These are phyloP conservation scores for Listrodromus nycthemerus DNA, from an alignment of 2,888 invertebrate species.

Conservation along the genomic window DNA sequence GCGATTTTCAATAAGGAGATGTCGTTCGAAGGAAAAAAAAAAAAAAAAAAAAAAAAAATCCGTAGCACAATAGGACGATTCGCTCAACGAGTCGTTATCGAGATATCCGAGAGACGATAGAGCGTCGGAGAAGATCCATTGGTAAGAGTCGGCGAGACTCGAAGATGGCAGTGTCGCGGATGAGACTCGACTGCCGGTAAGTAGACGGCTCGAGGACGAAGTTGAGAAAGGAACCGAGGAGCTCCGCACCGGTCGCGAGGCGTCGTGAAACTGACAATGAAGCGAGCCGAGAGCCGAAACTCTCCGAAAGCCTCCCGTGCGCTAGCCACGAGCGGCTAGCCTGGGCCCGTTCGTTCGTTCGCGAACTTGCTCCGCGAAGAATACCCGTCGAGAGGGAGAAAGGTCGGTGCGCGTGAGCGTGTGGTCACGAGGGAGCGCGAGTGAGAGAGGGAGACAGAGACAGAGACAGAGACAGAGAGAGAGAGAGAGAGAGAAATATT, in stretches of 20 bases:
- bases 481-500: slow-evolving; percentile 65
- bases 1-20: neutral
- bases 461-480: slow-evolving; percentile 42
- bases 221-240: slow-evolving; percentile 37
- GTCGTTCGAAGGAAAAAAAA: neutral
- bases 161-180: neutral
- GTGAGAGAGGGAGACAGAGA: slow-evolving; percentile 56
- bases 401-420: slow-evolving; percentile 61
- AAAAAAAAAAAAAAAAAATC: neutral
- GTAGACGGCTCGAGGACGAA: slow-evolving; percentile 3
- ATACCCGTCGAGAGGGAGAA: slow-evolving; percentile 64
- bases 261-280: slow-evolving; percentile 67
- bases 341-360: slow-evolving; percentile 52
- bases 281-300: slow-evolving; percentile 62
- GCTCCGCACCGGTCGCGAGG: slow-evolving; percentile 65
- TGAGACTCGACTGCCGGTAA: neutral
- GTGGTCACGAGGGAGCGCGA: slow-evolving; percentile 43
- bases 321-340: slow-evolving; percentile 53
- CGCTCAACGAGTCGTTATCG: neutral
- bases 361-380: slow-evolving; percentile 64
- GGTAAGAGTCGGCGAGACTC: neutral
- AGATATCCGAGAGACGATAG: neutral
- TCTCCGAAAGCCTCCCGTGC: slow-evolving; percentile 52
- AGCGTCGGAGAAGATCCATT: neutral
- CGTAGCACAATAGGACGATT: slow-evolving; percentile 1